Conservation (phyloP, 2,113 vertebrate species). For the Neoarius graeffei region DNA sequence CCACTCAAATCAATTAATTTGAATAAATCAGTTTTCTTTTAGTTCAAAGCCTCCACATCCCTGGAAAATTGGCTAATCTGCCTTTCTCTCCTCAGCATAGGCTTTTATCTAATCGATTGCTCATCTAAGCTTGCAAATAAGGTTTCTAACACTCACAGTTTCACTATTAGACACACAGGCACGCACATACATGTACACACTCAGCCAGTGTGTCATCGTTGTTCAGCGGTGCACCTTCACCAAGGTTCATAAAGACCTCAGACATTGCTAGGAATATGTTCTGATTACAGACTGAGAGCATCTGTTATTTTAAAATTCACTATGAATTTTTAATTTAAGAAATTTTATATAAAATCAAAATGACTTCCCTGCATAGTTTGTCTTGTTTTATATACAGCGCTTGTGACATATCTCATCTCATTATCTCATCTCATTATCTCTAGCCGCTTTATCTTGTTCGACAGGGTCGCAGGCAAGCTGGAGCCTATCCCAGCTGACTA, state of each 20-base stretch:
- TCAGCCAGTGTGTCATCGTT: not conserved
- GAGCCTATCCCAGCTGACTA: too few species aligned
- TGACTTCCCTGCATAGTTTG: not conserved
- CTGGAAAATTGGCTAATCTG: constrained; percentile 15
- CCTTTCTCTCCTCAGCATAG: constrained; percentile 17
- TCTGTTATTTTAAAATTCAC: not conserved
- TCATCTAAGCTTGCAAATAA: constrained; percentile 42
- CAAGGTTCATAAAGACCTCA: not conserved
- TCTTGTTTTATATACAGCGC: not conserved
- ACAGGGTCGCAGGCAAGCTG: too few species aligned
- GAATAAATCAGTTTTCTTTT: constrained; percentile 33
- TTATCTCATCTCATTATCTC: too few species aligned
- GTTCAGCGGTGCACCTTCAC: not conserved
- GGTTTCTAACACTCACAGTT: constrained; percentile 37
- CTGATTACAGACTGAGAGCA: constrained; percentile 19
- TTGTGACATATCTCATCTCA: not conserved
- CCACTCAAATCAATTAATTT: constrained; percentile 34
- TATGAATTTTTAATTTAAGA: not conserved
- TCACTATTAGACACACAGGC: constrained; percentile 12
- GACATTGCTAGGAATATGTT: constrained; percentile 8
- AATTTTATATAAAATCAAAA: not conserved
- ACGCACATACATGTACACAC: not conserved
- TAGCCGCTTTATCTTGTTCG: too few species aligned
- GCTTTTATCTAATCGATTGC: constrained; percentile 49
- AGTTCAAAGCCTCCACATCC: constrained; percentile 18